These are phyloP conservation scores for Orchesellides sinensis DNA, from an alignment of 2,888 invertebrate species.

Conservation along the genomic window DNA sequence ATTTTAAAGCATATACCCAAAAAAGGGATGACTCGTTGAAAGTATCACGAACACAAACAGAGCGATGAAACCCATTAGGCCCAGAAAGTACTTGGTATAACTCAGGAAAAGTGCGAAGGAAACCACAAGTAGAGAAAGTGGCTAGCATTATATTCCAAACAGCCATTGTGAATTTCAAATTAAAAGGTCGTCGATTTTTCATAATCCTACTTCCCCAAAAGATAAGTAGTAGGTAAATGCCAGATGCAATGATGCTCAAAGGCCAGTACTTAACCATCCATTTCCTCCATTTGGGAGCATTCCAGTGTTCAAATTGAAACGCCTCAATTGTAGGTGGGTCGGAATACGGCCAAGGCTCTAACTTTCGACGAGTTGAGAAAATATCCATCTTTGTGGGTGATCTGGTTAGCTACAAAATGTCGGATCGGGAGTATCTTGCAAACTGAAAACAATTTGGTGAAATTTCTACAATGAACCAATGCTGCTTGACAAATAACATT, in stretches of 20 bases:
- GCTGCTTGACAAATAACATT: no score
- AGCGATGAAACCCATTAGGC: constrained; percentile 55
- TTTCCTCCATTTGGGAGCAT: constrained; percentile 46
- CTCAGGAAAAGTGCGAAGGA: constrained; percentile 55
- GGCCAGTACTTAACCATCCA: constrained; percentile 61
- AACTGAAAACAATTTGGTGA: no score
- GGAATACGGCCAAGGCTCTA: constrained; percentile 59
- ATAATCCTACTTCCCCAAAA: constrained; percentile 50
- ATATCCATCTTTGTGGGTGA: no score
- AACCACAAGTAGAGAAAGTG: constrained; percentile 52
- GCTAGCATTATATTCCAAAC: constrained; percentile 58
- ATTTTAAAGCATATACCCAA: constrained; percentile 41
- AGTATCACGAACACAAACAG: constrained; percentile 58
- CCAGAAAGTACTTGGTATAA: constrained; percentile 54
- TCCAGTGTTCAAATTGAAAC: constrained; percentile 51
- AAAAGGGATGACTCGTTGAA: constrained; percentile 41
- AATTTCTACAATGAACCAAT: no score
- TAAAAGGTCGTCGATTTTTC: constrained; percentile 54
- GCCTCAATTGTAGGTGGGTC: constrained; percentile 55
- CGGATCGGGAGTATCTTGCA: no score
- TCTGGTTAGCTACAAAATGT: no score
- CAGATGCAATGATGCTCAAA: constrained; percentile 32
- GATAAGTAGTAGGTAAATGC: constrained; percentile 47
- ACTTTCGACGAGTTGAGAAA: neutral
- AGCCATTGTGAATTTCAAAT: constrained; percentile 29